Conservation (phyloP, 2,888 invertebrate genomes). For the Escarpia spicata region DNA sequence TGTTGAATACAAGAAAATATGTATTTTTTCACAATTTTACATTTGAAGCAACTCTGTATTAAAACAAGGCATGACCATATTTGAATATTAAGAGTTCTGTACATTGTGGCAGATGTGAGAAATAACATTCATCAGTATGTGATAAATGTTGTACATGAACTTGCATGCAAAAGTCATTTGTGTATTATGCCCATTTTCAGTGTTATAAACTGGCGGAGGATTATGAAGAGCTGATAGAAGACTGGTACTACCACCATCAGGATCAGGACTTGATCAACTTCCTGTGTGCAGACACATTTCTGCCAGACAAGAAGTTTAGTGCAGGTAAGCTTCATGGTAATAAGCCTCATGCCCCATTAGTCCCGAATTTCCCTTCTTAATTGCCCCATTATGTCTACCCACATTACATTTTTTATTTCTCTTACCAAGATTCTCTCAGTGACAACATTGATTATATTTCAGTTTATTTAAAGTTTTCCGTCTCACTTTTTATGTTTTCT, state of each 20-base stretch:
- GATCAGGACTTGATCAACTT: slow-evolving; percentile 77
- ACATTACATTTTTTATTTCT: no score
- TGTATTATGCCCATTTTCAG: slow-evolving; percentile 56
- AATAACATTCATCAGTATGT: background rate
- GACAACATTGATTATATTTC: no score
- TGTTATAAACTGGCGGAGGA: slow-evolving; percentile 89
- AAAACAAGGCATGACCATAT: no score
- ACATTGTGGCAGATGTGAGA: background rate
- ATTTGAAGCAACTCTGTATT: no score
- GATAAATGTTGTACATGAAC: background rate
- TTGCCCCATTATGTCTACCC: background rate
- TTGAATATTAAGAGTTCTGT: no score
- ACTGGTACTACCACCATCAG: slow-evolving; percentile 91
- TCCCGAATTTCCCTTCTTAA: background rate
- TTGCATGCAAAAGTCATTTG: slow-evolving; percentile 13
- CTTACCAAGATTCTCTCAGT: no score
- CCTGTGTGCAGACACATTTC: slow-evolving; percentile 78
- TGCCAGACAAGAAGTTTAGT: slow-evolving; percentile 73
- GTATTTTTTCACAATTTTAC: no score
- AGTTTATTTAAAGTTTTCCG: no score
- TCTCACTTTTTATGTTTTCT: no score
- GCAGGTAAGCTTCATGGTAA: background rate
- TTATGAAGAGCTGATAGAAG: slow-evolving; percentile 85
- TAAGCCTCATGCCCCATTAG: background rate
- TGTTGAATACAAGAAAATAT: no score